Conservation (phyloP, 2,113 vertebrate genomes). For the Xiphorhynchus elegans region DNA sequence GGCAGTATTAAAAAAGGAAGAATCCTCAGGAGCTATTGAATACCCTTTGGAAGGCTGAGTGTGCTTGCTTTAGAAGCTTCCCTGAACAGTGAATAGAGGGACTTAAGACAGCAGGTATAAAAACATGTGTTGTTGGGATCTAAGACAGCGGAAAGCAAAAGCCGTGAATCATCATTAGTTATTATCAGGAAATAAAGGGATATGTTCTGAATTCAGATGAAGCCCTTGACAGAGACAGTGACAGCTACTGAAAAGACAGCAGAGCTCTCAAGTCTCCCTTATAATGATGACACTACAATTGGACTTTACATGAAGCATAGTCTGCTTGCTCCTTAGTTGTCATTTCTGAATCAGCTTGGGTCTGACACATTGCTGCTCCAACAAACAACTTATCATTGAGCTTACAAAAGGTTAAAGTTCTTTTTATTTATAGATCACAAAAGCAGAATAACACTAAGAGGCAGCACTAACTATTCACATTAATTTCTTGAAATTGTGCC, state of each 20-base stretch:
- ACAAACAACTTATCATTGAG: slow-evolving; percentile 45
- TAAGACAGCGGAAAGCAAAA: not conserved
- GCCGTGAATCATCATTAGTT: slow-evolving; percentile 50
- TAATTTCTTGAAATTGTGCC: not conserved
- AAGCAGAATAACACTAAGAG: not conserved
- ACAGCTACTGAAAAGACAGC: slow-evolving; percentile 49
- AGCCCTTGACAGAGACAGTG: slow-evolving; percentile 33
- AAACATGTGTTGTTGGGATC: not conserved
- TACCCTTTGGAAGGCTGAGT: not conserved
- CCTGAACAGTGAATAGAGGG: not conserved
- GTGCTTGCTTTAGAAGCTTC: not conserved
- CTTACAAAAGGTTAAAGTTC: slow-evolving; percentile 48
- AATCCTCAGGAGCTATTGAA: not conserved
- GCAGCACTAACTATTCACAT: not conserved
- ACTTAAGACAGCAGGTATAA: slow-evolving; percentile 11
- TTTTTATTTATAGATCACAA: slow-evolving; percentile 43
- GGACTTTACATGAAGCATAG: slow-evolving; percentile 39
- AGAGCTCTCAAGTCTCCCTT: slow-evolving; percentile 9
- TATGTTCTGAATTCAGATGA: slow-evolving; percentile 17
- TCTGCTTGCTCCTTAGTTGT: slow-evolving; percentile 18
- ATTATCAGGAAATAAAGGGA: slow-evolving; percentile 59
- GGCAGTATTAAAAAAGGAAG: not conserved
- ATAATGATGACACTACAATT: not conserved
- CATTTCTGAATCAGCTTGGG: slow-evolving; percentile 30
- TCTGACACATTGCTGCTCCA: slow-evolving; percentile 14